Base-by-base conservation (phyloP, 2,797 vertebrate genomes). In the Aulostomus chinensis region DNA sequence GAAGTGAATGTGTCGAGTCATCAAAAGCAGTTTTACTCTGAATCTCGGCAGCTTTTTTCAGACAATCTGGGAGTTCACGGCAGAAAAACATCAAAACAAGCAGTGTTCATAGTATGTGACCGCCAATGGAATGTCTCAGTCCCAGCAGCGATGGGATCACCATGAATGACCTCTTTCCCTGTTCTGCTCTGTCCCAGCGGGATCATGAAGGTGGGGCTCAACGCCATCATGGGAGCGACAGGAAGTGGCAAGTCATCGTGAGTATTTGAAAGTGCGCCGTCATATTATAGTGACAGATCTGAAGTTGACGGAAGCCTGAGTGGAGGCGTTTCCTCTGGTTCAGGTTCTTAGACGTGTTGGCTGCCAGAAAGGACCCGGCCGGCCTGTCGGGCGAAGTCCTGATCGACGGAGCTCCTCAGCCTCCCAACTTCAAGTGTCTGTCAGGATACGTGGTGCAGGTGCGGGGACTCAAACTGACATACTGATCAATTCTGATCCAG, bases 381-480 rank as follows among this genome's bases (percentile, higher is more conserved):
- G 92, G 92, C 2, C 82, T 95, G 12, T 77, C 87, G 2, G 93
- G 90, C 25, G 86, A 92, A 35, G 91, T 93, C 14, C 73, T 94
- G 48, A 92, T 95, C 25, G 86, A 94, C 14, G 93, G 92, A 25
- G 88, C 84, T 8, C 85, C 81, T 21, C 93, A 92, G 25, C 90
- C 92, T 14, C 78, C 91, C 0, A 92, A 93, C 84, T 93, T 94
- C 68, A 93, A 94, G 73, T 94, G 92, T 78, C 90, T 92, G 46
- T 93, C 91, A 4, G 94, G 91, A 77, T 94, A 93, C 2, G 91
- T 93, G 57, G 91, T 94, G n/a, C 93, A 95, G 91, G 94, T 94
- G 42, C 4, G 22, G 4, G 22, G 22, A 24, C 4, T 8, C 22
- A 24, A 2, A n/a, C n/a, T n/a, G n/a, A n/a, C n/a, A n/a, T n/a